phyloP scores from a whole-genome alignment of 2,797 vertebrate genomes.

The Spinus pinus region DNA sequence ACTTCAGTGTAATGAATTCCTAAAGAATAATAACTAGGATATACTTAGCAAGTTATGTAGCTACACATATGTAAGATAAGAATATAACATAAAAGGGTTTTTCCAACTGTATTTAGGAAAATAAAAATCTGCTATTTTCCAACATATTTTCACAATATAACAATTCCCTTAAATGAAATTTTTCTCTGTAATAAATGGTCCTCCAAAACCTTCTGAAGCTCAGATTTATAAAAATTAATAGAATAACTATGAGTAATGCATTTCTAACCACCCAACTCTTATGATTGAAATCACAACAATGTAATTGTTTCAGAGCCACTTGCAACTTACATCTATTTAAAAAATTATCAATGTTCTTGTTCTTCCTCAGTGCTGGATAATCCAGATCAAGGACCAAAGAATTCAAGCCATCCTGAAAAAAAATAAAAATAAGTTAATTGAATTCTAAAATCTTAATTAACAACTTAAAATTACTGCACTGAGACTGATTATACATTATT shows the following conservation, averaged over 20 bases:
- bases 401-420: slow-evolving; percentile 90
- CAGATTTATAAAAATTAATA: neutral
- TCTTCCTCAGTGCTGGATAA: slow-evolving; percentile 96
- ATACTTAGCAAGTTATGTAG: neutral
- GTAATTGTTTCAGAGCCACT: slow-evolving; percentile 59
- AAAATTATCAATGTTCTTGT: slow-evolving; percentile 99
- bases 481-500: neutral
- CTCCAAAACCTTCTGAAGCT: neutral
- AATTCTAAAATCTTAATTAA: slow-evolving; percentile 20
- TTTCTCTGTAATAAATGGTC: neutral
- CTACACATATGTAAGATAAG: neutral
- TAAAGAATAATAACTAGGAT: neutral
- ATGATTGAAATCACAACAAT: neutral
- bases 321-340: slow-evolving; percentile 94
- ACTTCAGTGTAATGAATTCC: neutral
- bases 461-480: neutral
- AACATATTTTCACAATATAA: neutral
- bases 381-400: slow-evolving; percentile 95
- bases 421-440: slow-evolving; percentile 48
- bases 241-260: neutral
- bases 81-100: neutral
- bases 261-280: neutral
- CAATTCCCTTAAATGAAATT: neutral
- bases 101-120: neutral
- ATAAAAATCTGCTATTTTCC: neutral